Evolutionary conservation across 2,888 invertebrate genomes (phyloP).

Genomic region (Chrysolina haemoptera): DNA sequence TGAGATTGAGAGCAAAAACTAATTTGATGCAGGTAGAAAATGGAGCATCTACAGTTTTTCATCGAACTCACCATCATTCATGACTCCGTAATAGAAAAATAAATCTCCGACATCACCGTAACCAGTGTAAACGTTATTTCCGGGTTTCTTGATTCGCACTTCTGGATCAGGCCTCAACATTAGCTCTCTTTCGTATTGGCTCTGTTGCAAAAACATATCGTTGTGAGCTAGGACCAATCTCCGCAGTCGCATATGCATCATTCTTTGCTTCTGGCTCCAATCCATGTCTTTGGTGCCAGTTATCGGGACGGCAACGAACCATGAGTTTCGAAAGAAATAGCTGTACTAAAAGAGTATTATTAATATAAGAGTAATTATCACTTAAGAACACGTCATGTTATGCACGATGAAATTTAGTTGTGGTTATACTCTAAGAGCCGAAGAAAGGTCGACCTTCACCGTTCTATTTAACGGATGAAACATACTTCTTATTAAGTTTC

Average conservation of each 20-base stretch:
- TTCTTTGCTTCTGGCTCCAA: conserved; percentile 59
- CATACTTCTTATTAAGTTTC: too few species aligned
- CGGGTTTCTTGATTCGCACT: conserved; percentile 56
- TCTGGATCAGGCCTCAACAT: conserved; percentile 53
- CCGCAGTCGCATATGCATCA: conserved; percentile 66
- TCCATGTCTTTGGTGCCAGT: conserved; percentile 57
- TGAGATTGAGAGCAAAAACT: too few species aligned
- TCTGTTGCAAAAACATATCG: conserved; percentile 63
- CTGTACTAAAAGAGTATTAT: conserved; percentile 53
- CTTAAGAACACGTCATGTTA: too few species aligned
- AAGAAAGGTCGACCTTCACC: too few species aligned
- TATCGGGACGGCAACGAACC: conserved; percentile 63
- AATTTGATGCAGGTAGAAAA: too few species aligned
- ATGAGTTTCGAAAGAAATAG: conserved; percentile 61
- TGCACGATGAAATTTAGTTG: too few species aligned
- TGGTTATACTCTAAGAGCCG: too few species aligned
- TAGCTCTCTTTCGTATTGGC: conserved; percentile 61
- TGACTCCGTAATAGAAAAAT: conserved; percentile 65
- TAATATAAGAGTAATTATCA: too few species aligned
- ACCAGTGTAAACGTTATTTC: conserved; percentile 64
- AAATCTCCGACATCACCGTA: conserved; percentile 63
- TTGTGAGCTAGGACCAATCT: conserved; percentile 63
- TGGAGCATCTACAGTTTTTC: too few species aligned
- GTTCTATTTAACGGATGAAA: too few species aligned
- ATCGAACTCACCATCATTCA: conserved; percentile 63